Base-by-base conservation (phyloP, 2,888 invertebrate genomes). In the Microctonus aethiopoides region DNA sequence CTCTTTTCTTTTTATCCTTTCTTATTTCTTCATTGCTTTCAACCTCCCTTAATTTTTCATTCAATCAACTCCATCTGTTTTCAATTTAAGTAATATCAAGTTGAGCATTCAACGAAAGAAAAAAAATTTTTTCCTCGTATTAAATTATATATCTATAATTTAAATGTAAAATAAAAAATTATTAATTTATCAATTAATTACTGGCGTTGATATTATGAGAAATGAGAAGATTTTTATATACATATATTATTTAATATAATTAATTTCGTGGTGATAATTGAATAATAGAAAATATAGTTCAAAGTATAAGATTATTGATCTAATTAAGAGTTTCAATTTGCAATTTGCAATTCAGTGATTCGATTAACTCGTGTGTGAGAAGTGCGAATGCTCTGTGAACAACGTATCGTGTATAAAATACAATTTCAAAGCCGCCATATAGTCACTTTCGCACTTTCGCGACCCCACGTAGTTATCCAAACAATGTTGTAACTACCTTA, bases 401-500 rank as follows among this genome's bases (percentile, higher is more conserved):
- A 59, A 59, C 59, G 16, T 34, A 11, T n/a, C 20, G 9, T 10
- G 34, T 32, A 16, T 34, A 20, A 22, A 59, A 36, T 59, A 59
- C 29, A 32, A 59, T 29, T 34, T 34, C 20, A 34, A 36, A 34
- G 34, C 59, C 32, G 32, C 63, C 34, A 22, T 51, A 63, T 63
- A 63, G 52, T 63, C 52, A 52, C 63, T 63, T 63, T 63, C 26
- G 63, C 51, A 63, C n/a, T 5, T 63, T 63, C 63, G 52, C 63
- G 51, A 46, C 52, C 39, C 34, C 51, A 63, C 63, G 22, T 57
- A 54, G 63, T 59, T 63, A 34, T 57, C 63, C 63, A 34, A 64
- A 72, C 75, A 75, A 73, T 77, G 77, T 75, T 75, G 77, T 76
- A 76, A 76, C 75, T 74, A 74, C 74, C 74, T 74, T 73, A 72